Evolutionary conservation across 1,140 invertebrate genomes (phyloP).

Genomic region (Trichonephila inaurata): DNA sequence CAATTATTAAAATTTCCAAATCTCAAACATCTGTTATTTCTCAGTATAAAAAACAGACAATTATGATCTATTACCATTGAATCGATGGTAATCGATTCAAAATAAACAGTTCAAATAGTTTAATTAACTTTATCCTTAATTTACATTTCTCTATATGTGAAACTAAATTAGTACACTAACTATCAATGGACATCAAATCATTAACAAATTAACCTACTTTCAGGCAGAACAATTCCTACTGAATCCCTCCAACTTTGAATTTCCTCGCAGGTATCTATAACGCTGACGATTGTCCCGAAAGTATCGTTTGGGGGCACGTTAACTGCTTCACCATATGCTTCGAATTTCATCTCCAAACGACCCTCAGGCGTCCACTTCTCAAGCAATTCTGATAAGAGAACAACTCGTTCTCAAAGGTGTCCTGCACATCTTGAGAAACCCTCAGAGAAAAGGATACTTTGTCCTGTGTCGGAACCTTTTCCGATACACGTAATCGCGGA

Average conservation of each 20-base stretch:
- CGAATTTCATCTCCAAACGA: constrained; percentile 10
- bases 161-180: background rate
- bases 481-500: background rate
- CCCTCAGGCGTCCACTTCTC: background rate
- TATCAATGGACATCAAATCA: background rate
- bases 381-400: constrained; percentile 21
- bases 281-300: background rate
- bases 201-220: background rate
- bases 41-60: too few relatives aligned
- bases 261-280: background rate
- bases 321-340: background rate
- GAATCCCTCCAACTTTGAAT: background rate
- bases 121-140: too few relatives aligned
- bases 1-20: too few relatives aligned
- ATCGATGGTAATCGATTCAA: too few relatives aligned
- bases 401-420: background rate
- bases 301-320: background rate
- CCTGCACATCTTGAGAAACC: background rate
- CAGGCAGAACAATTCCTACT: background rate
- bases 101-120: too few relatives aligned
- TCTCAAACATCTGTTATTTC: too few relatives aligned
- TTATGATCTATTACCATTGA: too few relatives aligned
- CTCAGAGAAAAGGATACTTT: constrained; percentile 2
- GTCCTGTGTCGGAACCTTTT: background rate
- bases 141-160: too few relatives aligned